Percentiles rank a stretch among this genome's conserved stretches.
Conservation (phyloP, 2,797 vertebrate species). For the Melanotaenia maccullochi region DNA sequence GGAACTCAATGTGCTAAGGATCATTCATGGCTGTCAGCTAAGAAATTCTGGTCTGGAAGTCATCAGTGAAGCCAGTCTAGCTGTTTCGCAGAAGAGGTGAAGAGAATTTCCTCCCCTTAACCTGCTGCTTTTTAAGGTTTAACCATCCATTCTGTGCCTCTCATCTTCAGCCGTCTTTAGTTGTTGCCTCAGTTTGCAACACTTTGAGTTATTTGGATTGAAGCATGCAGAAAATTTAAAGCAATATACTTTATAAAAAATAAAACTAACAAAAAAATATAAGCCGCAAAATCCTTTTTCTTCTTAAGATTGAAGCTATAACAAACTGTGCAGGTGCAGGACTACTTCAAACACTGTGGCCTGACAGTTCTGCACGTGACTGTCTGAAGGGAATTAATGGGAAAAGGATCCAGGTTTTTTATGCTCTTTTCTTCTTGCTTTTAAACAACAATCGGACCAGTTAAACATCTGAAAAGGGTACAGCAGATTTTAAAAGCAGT, state of each 20-base stretch:
- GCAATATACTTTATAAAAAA: no score
- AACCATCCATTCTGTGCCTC: constrained; percentile 4
- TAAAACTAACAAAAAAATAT: no score
- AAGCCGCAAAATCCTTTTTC: not conserved
- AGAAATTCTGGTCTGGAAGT: constrained; percentile 40
- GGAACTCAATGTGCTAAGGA: constrained; percentile 39
- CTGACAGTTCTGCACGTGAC: constrained; percentile 1
- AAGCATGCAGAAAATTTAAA: not conserved
- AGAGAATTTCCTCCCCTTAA: constrained; percentile 11
- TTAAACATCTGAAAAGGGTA: not conserved
- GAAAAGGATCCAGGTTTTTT: constrained; percentile 5
- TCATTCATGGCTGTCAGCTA: constrained; percentile 24
- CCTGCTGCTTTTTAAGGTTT: constrained; percentile 28
- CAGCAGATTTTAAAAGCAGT: constrained; percentile 38
- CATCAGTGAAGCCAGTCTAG: constrained; percentile 18
- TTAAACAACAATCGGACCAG: constrained; percentile 25
- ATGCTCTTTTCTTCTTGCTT: constrained; percentile 19
- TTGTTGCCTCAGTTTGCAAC: constrained; percentile 4
- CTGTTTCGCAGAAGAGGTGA: constrained; percentile 32
- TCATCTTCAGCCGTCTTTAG: not conserved
- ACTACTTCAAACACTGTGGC: not conserved
- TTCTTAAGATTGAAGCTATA: not conserved
- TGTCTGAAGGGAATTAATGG: not conserved
- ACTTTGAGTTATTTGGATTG: constrained; percentile 8
- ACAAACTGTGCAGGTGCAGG: constrained; percentile 1